Base-by-base conservation (phyloP, 2,888 invertebrate species). In the Petrolisthes cinctipes region DNA sequence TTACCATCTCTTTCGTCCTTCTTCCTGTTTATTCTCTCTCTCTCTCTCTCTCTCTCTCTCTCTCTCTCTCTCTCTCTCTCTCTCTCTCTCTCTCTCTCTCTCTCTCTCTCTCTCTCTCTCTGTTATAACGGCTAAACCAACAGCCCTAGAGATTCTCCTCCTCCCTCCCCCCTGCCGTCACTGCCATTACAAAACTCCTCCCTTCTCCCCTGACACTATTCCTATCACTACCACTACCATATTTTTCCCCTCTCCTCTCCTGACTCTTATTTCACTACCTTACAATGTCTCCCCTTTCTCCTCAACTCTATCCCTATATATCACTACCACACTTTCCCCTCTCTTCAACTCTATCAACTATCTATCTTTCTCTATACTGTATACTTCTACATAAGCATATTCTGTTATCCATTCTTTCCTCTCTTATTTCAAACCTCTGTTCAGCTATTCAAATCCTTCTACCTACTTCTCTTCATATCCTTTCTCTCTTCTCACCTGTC, bases 51-150 rank as follows among this genome's bases (percentile, higher is more conserved):
- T 53, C 78, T 54, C 53, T 53, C n/a, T 54, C 53, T 79, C 56
- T 54, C 78, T 78, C 78, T 54, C 78, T 76, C 76, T 76, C 76
- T 51, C 76, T 76, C 23, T 51, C 23, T 76, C 76, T 23, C 37
- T 37, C 76, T 76, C 37, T 37, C 73, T 73, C 73, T n/a, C 76
- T 76, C 0, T 2, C 37, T 37, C 37, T 37, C 37, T 37, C 37
- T 37, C 37, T 37, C 37, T 37, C 37, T 37, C 37, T 37, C 37
- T 37, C 37, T 37, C 37, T 37, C 37, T 37, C 2, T 37, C 0
- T 37, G 37, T 37, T 37, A 37, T 37, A 37, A 37, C 37, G 2
- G 37, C 0, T 37, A 37, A 37, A 37, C 37, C 37, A 37, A 37
- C 37, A 37, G 0, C 37, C 37, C 37, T 37, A 37, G 37, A 37